These are phyloP conservation scores for Apantesis nais DNA, from an alignment of 2,888 invertebrate species.

Conservation along the genomic window DNA sequence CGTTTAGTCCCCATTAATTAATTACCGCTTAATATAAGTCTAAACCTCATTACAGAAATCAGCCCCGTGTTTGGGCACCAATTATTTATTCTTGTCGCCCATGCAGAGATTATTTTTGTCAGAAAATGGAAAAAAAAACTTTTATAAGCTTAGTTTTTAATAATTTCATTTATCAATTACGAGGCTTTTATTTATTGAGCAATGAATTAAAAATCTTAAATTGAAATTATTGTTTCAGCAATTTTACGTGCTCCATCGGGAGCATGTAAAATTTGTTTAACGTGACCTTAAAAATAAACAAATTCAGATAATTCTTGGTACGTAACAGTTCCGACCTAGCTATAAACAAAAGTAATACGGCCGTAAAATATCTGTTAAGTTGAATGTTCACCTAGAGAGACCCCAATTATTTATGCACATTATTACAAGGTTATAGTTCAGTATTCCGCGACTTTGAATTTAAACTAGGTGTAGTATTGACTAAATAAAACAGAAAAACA, in stretches of 20 bases:
- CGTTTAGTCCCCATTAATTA: not conserved
- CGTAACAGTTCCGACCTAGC: constrained; percentile 29
- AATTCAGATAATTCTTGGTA: constrained; percentile 23
- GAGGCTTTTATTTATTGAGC: no score
- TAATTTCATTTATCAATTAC: no score
- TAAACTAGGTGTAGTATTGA: not conserved
- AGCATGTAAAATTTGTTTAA: constrained; percentile 3
- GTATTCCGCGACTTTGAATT: constrained; percentile 36
- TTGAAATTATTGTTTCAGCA: no score
- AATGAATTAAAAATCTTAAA: no score
- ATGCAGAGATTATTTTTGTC: not conserved
- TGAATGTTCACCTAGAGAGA: constrained; percentile 38
- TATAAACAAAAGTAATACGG: constrained; percentile 49
- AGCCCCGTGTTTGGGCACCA: not conserved
- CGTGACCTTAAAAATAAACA: constrained; percentile 28
- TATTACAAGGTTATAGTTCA: constrained; percentile 38
- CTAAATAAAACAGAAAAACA: not conserved
- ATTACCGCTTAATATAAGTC: not conserved
- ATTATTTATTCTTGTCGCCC: not conserved
- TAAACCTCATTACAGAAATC: not conserved
- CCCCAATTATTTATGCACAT: constrained; percentile 42
- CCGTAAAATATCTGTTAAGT: constrained; percentile 48
- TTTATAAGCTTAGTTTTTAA: not conserved
- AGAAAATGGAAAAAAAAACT: not conserved
- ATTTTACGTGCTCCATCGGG: not conserved